phyloP scores from a whole-genome alignment of 2,797 vertebrate species.

The Leucoraja ocellata region DNA sequence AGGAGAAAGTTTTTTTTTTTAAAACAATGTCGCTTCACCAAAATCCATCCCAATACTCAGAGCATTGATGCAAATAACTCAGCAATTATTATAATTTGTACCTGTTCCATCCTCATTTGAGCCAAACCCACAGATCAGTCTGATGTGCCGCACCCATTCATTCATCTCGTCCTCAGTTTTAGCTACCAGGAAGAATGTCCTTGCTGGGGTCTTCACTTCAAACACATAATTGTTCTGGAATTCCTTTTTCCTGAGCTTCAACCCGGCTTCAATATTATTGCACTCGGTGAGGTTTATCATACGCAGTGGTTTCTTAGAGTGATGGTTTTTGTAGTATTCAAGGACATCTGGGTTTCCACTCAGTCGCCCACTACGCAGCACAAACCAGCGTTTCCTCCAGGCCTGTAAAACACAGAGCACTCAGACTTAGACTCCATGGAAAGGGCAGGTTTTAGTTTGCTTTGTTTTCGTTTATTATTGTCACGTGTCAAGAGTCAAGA shows the following conservation, averaged over 20 bases:
- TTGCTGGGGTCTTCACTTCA: constrained; percentile 78
- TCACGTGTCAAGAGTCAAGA: too few species aligned
- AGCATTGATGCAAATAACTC: neutral
- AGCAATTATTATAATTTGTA: constrained; percentile 44
- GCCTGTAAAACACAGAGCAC: constrained; percentile 58
- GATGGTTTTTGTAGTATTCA: constrained; percentile 87
- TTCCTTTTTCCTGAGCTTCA: constrained; percentile 73
- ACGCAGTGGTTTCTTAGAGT: constrained; percentile 83
- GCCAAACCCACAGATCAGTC: constrained; percentile 82
- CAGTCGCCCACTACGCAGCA: constrained; percentile 87
- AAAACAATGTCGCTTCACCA: neutral
- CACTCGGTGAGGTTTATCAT: constrained; percentile 88
- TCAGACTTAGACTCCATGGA: neutral
- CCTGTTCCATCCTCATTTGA: constrained; percentile 73
- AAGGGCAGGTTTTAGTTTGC: neutral
- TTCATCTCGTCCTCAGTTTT: constrained; percentile 96
- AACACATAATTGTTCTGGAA: constrained; percentile 87
- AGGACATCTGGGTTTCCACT: constrained; percentile 88
- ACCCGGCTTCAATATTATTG: constrained; percentile 69
- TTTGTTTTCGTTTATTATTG: too few species aligned
- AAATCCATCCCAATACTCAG: neutral
- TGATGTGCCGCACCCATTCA: constrained; percentile 84
- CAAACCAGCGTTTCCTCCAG: constrained; percentile 96
- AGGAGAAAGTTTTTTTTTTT: neutral
- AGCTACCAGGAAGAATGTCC: constrained; percentile 91